Conservation (phyloP, 2,888 invertebrate genomes). For the Rotaria magnacalcarata region DNA sequence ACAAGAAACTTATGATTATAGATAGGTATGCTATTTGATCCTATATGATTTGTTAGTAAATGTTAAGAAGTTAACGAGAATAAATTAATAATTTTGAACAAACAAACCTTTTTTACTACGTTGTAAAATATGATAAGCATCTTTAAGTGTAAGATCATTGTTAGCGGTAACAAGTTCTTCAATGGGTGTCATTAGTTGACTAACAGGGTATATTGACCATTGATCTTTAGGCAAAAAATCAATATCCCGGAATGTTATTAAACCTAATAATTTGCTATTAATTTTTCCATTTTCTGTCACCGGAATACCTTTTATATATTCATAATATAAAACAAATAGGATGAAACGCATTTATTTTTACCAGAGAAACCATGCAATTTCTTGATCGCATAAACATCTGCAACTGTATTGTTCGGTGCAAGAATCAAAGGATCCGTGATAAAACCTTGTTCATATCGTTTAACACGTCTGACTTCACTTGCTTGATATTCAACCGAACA, state of each 20-base stretch:
- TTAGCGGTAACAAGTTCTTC: slow-evolving; percentile 82
- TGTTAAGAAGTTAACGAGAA: too few species aligned
- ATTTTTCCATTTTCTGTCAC: slow-evolving; percentile 74
- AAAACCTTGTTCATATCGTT: slow-evolving; percentile 98
- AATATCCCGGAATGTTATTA: slow-evolving; percentile 93
- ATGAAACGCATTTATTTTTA: neutral
- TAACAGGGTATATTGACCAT: slow-evolving; percentile 55
- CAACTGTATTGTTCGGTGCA: slow-evolving; percentile 77
- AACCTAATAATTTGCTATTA: slow-evolving; percentile 85
- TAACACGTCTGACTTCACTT: slow-evolving; percentile 89
- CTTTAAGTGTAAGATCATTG: slow-evolving; percentile 79
- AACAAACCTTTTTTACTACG: slow-evolving; percentile 81
- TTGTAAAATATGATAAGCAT: slow-evolving; percentile 88
- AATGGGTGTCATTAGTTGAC: slow-evolving; percentile 75
- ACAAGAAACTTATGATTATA: too few species aligned
- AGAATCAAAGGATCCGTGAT: slow-evolving; percentile 92
- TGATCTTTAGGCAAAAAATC: slow-evolving; percentile 73
- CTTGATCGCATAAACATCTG: slow-evolving; percentile 83
- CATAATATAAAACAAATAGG: neutral
- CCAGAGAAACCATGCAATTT: slow-evolving; percentile 79
- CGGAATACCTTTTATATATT: neutral
- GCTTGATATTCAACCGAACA: slow-evolving; percentile 89
- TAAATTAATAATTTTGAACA: too few species aligned
- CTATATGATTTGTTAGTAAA: too few species aligned
- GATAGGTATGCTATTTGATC: too few species aligned